Evolutionary conservation across 1,140 invertebrate genomes (phyloP).

Genomic region (Chelonus insularis): DNA sequence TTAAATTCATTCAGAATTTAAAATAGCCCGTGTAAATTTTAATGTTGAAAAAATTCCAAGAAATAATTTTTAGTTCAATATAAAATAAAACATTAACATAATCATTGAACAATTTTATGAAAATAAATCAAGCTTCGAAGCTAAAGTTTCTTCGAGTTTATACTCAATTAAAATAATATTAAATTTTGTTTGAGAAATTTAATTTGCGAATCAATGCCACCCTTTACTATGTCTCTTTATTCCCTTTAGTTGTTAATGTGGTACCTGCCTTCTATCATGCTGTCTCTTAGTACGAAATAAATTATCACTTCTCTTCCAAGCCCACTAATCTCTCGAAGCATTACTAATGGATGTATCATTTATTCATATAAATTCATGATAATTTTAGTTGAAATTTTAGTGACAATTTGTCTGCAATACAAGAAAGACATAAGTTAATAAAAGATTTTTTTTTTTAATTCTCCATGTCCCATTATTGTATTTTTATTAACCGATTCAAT

Average conservation of each 20-base stretch:
- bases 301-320: slow-evolving; percentile 24
- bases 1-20: not conserved
- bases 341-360: slow-evolving; percentile 28
- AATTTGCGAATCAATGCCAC: slow-evolving; percentile 22
- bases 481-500: no score
- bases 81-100: no score
- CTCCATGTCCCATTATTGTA: no score
- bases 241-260: not conserved
- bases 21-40: no score
- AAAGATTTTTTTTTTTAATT: no score
- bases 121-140: no score
- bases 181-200: not conserved
- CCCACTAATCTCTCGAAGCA: slow-evolving; percentile 15
- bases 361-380: slow-evolving; percentile 28
- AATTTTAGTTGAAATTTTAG: slow-evolving; percentile 3
- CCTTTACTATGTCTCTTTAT: not conserved
- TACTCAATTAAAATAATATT: no score
- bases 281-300: slow-evolving; percentile 19
- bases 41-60: no score
- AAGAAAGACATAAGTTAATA: no score
- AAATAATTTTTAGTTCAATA: no score
- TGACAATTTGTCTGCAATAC: not conserved
- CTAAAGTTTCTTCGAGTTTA: no score
- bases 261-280: not conserved
- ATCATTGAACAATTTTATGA: no score